These are phyloP conservation scores for Pheosia gnoma DNA, from an alignment of 2,888 invertebrate genomes.

Conservation along the genomic window DNA sequence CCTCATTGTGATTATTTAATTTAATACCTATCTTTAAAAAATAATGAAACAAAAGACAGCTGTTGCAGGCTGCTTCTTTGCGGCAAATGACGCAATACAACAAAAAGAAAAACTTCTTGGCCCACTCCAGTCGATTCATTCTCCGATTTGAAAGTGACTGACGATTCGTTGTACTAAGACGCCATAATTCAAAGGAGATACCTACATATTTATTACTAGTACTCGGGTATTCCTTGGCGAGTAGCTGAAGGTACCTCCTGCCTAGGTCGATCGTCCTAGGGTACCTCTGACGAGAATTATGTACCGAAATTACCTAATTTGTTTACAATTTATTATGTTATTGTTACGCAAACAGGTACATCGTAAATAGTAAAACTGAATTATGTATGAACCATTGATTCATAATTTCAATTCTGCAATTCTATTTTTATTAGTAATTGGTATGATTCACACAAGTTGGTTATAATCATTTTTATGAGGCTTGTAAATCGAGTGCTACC, in stretches of 20 bases:
- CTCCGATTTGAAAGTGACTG: conserved; percentile 65
- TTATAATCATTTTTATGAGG: background rate
- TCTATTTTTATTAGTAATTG: background rate
- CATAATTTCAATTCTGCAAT: background rate
- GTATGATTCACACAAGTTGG: too few species aligned
- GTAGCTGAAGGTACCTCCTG: too few species aligned
- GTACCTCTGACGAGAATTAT: conserved; percentile 22
- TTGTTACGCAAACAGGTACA: conserved; percentile 13
- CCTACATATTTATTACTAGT: background rate
- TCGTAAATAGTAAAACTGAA: conserved; percentile 16
- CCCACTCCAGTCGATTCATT: conserved; percentile 6
- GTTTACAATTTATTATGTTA: conserved; percentile 26
- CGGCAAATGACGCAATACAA: background rate
- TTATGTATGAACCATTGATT: conserved; percentile 17
- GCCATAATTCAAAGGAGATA: conserved; percentile 47
- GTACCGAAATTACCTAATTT: conserved; percentile 14
- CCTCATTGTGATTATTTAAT: too few species aligned
- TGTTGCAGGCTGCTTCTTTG: too few species aligned
- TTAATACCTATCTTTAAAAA: too few species aligned
- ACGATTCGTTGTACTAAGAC: conserved; percentile 59
- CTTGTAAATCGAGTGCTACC: background rate
- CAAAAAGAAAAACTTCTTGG: background rate
- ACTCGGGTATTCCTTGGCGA: background rate
- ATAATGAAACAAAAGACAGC: too few species aligned
- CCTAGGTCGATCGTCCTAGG: too few species aligned